phyloP scores from a whole-genome alignment of 2,888 invertebrate genomes.

The Coronaproctus castanopsis region DNA sequence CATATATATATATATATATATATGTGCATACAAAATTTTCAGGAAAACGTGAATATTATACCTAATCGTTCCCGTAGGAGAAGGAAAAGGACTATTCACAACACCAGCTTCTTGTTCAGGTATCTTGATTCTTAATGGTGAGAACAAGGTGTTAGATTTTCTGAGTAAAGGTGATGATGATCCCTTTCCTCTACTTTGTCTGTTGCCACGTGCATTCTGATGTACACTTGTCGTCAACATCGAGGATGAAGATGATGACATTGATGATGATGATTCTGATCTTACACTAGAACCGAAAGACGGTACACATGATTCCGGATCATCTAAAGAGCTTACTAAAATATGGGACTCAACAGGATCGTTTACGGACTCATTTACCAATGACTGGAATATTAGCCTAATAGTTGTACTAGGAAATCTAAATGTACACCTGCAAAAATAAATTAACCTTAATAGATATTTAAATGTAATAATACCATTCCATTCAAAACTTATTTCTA shows the following conservation, averaged over 20 bases:
- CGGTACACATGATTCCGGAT: not conserved
- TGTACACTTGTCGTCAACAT: conserved; percentile 1
- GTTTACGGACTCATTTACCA: conserved; percentile 53
- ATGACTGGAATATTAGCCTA: conserved; percentile 76
- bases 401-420: conserved; percentile 95
- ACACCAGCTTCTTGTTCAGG: conserved; percentile 38
- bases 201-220: not conserved
- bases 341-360: conserved; percentile 3
- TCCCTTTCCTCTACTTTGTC: not conserved
- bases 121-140: conserved; percentile 67
- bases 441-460: too few species aligned
- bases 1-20: too few species aligned
- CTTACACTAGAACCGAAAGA: not conserved
- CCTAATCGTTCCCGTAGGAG: conserved; percentile 56
- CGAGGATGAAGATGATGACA: not conserved
- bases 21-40: too few species aligned
- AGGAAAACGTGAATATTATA: too few species aligned
- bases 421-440: conserved; percentile 65
- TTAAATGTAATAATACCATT: too few species aligned
- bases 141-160: conserved; percentile 30
- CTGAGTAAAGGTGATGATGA: not conserved
- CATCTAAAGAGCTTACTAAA: conserved; percentile 3
- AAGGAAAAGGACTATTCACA: conserved; percentile 65
- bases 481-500: too few species aligned
- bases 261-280: conserved; percentile 2